These are phyloP conservation scores for Plestiodon gilberti DNA, from an alignment of 2,113 vertebrate species.

Conservation along the genomic window DNA sequence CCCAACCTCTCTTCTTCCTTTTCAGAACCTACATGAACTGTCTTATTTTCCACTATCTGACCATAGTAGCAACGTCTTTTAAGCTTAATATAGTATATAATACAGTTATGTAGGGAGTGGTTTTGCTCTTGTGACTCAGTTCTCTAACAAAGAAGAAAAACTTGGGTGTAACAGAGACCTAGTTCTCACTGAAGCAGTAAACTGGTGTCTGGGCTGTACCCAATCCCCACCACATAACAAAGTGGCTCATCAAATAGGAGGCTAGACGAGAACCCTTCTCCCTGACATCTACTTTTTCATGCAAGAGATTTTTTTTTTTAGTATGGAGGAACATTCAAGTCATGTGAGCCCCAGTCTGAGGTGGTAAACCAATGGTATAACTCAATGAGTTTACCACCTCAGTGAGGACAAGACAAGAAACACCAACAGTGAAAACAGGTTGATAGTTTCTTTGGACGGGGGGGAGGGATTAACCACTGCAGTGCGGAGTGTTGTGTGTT, in stretches of 20 bases:
- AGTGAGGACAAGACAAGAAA: background rate
- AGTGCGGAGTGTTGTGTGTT: background rate
- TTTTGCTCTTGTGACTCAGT: background rate
- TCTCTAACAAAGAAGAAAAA: background rate
- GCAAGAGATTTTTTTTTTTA: background rate
- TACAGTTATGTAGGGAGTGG: background rate
- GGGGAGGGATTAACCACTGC: background rate
- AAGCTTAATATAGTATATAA: background rate
- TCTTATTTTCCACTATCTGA: background rate
- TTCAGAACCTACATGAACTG: background rate
- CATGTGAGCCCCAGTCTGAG: background rate
- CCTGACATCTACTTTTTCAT: background rate
- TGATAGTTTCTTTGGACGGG: background rate
- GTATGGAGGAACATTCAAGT: background rate
- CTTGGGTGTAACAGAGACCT: background rate
- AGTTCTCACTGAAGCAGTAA: background rate
- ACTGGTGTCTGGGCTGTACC: background rate
- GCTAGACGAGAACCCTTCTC: background rate
- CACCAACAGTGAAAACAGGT: background rate
- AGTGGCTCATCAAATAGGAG: background rate
- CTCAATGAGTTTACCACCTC: background rate
- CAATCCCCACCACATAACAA: background rate
- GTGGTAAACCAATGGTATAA: background rate
- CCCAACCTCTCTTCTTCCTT: background rate
- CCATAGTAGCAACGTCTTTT: background rate